Evolutionary conservation across 2,888 invertebrate species (phyloP).

Genomic region (Calameuta pallipes): DNA sequence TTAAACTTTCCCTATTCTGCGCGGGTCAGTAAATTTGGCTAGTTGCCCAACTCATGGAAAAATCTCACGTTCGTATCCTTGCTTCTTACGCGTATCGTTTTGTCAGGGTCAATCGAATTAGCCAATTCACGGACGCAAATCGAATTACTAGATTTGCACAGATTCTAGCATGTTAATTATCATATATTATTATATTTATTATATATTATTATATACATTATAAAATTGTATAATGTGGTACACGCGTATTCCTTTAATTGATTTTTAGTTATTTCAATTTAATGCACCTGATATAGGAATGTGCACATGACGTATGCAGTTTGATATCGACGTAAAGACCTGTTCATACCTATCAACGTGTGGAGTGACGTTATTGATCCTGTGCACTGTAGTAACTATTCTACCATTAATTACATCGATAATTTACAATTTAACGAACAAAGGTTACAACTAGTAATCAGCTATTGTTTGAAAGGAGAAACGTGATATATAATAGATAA

Average conservation of each 20-base stretch:
- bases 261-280: neutral
- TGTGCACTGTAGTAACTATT: neutral
- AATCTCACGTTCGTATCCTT: neutral
- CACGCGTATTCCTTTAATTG: neutral
- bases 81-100: neutral
- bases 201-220: no score
- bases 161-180: neutral
- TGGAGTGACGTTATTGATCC: neutral
- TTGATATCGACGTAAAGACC: neutral
- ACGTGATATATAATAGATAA: neutral
- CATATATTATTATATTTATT: neutral
- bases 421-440: neutral
- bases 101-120: neutral
- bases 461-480: neutral
- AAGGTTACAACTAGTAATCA: neutral
- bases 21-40: constrained; percentile 3
- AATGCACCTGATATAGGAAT: neutral
- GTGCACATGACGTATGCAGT: neutral
- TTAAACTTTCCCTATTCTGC: neutral
- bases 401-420: neutral
- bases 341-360: neutral
- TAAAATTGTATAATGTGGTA: no score
- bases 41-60: neutral
- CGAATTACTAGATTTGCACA: neutral
- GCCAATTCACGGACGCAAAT: neutral